A percentile compares a stretch with the other conserved stretches of the same genome.
Evolutionary conservation across 2,888 invertebrate species (phyloP).

Genomic region (Monopis laevigella): DNA sequence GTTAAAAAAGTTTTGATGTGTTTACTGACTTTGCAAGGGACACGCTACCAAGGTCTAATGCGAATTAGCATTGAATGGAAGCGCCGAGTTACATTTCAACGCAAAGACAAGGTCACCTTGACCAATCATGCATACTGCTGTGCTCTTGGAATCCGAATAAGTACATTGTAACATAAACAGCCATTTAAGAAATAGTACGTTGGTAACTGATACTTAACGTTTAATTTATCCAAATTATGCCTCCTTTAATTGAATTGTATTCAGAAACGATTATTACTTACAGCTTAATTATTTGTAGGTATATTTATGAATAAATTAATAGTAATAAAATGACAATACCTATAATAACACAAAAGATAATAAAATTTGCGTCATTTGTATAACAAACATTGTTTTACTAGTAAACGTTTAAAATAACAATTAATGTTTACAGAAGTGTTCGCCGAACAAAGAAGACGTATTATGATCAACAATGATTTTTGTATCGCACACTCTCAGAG

Average conservation of each 20-base stretch:
- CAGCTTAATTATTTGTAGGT: no score
- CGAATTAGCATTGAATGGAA: constrained; percentile 58
- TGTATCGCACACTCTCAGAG: constrained; percentile 26
- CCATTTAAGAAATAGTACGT: no score
- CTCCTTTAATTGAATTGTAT: no score
- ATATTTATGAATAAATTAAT: no score
- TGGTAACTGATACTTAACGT: no score
- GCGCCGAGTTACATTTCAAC: constrained; percentile 39
- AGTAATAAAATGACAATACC: no score
- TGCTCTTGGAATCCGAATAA: constrained; percentile 2
- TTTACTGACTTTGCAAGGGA: background rate
- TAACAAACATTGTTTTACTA: constrained; percentile 30
- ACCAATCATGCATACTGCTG: constrained; percentile 32
- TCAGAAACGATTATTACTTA: no score
- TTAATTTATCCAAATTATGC: no score
- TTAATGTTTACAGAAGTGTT: constrained; percentile 30
- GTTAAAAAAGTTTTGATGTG: constrained; percentile 4
- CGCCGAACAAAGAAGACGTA: constrained; percentile 35
- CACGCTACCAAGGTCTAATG: constrained; percentile 31
- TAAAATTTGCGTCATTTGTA: constrained; percentile 31
- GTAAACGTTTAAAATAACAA: constrained; percentile 24
- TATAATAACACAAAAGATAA: constrained; percentile 25
- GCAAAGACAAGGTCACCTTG: constrained; percentile 55
- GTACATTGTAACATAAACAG: constrained; percentile 6
- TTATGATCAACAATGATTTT: constrained; percentile 31